Evolutionary conservation across 2,888 invertebrate genomes (phyloP).

Genomic region (Nomada goodeniana): DNA sequence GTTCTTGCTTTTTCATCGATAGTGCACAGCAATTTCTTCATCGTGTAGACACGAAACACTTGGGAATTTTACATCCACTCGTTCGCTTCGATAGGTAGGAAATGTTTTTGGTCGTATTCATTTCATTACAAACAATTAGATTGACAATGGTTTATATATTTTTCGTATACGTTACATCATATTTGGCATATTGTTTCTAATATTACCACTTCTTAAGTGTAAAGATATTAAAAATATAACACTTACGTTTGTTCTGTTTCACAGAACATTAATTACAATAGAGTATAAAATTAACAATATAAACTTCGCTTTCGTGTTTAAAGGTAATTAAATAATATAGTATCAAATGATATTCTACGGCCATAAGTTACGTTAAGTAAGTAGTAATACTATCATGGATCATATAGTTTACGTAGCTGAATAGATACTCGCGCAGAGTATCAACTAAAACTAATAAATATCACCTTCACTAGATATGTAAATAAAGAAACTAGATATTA

Average conservation of each 20-base stretch:
- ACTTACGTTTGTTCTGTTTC: background rate
- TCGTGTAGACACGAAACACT: background rate
- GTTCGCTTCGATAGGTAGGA: background rate
- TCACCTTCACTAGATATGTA: background rate
- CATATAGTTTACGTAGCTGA: background rate
- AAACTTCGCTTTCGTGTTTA: background rate
- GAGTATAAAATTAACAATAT: slow-evolving; percentile 37
- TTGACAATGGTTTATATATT: background rate
- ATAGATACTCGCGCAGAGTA: background rate
- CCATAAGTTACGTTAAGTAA: background rate
- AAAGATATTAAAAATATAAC: no score
- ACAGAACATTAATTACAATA: slow-evolving; percentile 41
- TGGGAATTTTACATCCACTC: background rate
- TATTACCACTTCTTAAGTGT: background rate
- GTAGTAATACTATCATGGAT: background rate
- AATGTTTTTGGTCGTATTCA: background rate
- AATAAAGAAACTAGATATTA: background rate
- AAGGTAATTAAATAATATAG: background rate
- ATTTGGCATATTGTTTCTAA: background rate
- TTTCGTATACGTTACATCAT: background rate
- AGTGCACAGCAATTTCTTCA: background rate
- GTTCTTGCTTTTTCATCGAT: background rate
- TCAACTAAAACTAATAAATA: background rate
- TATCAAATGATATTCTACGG: background rate
- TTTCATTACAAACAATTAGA: background rate